phyloP scores from a whole-genome alignment of 2,797 vertebrate genomes.

The Aselliscus stoliczkanus region DNA sequence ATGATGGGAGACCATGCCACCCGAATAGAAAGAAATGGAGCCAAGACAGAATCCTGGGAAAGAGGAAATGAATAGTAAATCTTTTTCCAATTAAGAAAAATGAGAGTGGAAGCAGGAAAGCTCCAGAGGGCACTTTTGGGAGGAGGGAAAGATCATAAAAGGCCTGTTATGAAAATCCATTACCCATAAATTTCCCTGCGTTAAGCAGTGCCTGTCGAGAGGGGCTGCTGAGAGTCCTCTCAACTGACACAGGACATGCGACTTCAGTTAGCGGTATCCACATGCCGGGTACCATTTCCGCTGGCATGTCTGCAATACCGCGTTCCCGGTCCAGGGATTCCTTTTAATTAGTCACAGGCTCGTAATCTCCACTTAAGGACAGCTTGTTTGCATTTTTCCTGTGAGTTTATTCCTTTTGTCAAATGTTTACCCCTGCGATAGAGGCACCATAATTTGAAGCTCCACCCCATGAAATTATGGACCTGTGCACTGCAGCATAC shows the following conservation, averaged over 20 bases:
- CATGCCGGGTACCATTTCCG: neutral
- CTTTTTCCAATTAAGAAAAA: constrained; percentile 66
- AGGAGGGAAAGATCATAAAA: constrained; percentile 46
- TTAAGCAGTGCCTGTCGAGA: constrained; percentile 19
- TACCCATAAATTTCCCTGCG: constrained; percentile 29
- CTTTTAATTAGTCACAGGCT: constrained; percentile 62
- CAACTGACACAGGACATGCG: constrained; percentile 53
- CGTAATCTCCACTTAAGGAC: constrained; percentile 13
- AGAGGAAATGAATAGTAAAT: constrained; percentile 48
- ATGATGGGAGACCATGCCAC: neutral
- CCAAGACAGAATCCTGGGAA: neutral
- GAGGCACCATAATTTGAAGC: neutral
- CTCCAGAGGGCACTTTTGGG: constrained; percentile 50
- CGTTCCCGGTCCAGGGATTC: constrained; percentile 45
- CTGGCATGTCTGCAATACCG: constrained; percentile 21
- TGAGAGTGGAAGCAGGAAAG: constrained; percentile 41
- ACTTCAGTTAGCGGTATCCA: constrained; percentile 12
- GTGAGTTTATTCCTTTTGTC: constrained; percentile 41
- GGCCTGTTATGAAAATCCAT: constrained; percentile 58
- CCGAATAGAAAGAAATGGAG: neutral
- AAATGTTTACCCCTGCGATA: neutral
- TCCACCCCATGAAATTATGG: neutral
- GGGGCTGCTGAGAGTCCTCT: neutral
- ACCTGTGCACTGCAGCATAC: neutral
- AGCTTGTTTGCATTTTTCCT: constrained; percentile 31